Evolutionary conservation across 2,113 vertebrate species (phyloP).

Genomic region (Stomatorhinus ivindoensis): DNA sequence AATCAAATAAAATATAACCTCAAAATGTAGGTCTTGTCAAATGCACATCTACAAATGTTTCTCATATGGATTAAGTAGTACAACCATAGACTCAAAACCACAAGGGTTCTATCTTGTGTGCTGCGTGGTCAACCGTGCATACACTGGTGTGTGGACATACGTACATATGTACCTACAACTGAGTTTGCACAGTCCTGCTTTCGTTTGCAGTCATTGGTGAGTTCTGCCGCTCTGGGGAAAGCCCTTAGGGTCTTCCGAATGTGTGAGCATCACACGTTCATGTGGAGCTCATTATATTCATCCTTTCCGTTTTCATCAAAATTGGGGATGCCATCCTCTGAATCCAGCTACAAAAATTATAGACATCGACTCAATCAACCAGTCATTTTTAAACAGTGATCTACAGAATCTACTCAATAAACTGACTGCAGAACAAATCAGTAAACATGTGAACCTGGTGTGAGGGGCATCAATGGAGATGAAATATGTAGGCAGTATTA

Average conservation of each 20-base stretch:
- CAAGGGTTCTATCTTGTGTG: background rate
- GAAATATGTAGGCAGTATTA: background rate
- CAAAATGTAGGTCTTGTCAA: background rate
- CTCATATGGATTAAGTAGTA: background rate
- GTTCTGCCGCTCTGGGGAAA: conserved; percentile 7
- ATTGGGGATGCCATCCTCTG: conserved; percentile 85
- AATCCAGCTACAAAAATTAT: conserved; percentile 70
- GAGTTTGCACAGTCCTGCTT: background rate
- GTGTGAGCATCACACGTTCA: conserved; percentile 71
- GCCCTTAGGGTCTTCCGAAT: background rate
- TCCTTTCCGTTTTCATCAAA: conserved; percentile 90
- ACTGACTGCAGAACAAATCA: background rate
- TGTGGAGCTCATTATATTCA: conserved; percentile 95
- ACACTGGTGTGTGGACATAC: background rate
- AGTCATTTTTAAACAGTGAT: background rate
- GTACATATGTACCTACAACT: background rate
- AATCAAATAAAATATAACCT: background rate
- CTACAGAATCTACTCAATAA: background rate
- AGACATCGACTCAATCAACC: background rate
- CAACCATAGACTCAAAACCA: background rate
- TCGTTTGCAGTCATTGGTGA: conserved; percentile 2
- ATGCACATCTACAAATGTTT: background rate
- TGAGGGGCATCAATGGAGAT: background rate
- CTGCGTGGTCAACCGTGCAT: background rate
- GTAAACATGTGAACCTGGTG: background rate